Base-by-base conservation (phyloP, 2,797 vertebrate genomes). In the Alca torda region DNA sequence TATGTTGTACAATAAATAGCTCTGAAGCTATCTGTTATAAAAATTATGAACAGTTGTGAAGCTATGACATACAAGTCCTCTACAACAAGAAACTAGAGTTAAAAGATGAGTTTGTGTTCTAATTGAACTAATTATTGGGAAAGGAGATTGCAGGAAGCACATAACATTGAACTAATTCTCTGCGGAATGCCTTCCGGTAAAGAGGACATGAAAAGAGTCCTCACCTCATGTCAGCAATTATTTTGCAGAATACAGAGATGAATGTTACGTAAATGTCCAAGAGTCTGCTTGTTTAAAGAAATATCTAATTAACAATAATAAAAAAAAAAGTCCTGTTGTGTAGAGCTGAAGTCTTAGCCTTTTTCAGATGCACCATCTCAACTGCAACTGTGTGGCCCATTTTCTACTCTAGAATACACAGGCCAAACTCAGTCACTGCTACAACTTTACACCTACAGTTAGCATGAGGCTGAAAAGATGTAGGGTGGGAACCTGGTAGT, bases 191-290 rank as follows among this genome's bases (percentile, higher is more conserved):
- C 28, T 92, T 86, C 74, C 84, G 45, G 45, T 75, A 60, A 78
- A 75, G 33, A 53, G 20, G 54, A 81, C 50, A 65, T 69, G 54
- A 90, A 93, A 81, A 75, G 57, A 89, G 30, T 33, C 61, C n/a
- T 90, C 70, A 72, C 65, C 54, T 80, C 80, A 69, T 6, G 46
- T 43, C 80, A 89, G 57, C 9, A 87, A 92, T 92, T 94, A 81
- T 75, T 87, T 45, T 86, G 45, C 57, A 63, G 73, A 93, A 80
- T 16, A 63, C 13, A 67, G 53, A 77, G 45, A 17, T 68, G 61
- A 82, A 78, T 26, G 18, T 53, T 57, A 84, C 20, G 14, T 90
- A 64, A 64, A 68, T 14, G 33, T 54, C 70, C 77, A 68, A 72
- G 24, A 3, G 9, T 15, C 63, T 57, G 5, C 41, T 45, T 68